Conservation (phyloP, 2,888 invertebrate species). For the Tipula vernalis region DNA sequence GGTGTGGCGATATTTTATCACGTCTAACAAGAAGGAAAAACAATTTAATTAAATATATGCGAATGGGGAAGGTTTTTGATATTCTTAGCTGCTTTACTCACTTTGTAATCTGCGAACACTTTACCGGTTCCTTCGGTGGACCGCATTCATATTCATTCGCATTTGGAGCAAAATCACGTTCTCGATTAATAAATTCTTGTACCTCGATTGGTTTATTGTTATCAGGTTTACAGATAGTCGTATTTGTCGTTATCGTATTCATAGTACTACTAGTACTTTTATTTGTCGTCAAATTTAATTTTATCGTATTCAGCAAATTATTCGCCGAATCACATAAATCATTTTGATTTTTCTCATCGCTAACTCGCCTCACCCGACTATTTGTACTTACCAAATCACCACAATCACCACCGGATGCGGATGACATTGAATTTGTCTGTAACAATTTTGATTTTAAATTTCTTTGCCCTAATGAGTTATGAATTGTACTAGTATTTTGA, state of each 20-base stretch:
- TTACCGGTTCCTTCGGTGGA: not conserved
- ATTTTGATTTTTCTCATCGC: slow-evolving; percentile 37
- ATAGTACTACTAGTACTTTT: not conserved
- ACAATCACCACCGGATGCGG: slow-evolving; percentile 20
- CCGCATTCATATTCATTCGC: not conserved
- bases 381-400: slow-evolving; percentile 22
- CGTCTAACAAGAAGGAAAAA: slow-evolving; percentile 38
- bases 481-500: slow-evolving; percentile 25
- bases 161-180: slow-evolving; percentile 21
- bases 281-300: not conserved
- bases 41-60: not conserved
- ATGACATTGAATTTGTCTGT: slow-evolving; percentile 26
- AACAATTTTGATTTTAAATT: slow-evolving; percentile 33
- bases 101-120: not conserved
- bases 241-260: not conserved
- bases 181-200: slow-evolving; percentile 10
- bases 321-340: slow-evolving; percentile 16
- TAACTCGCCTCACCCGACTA: slow-evolving; percentile 28
- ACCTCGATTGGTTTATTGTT: not conserved
- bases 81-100: not conserved
- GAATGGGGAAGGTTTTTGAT: not conserved
- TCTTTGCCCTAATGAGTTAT: slow-evolving; percentile 23
- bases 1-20: slow-evolving; percentile 56
- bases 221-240: not conserved
- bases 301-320: slow-evolving; percentile 16